Evolutionary conservation across 2,888 invertebrate genomes (phyloP), one percentile per base, ranked within the genome.

Genomic region (Trissolcus brochymenae): DNA sequence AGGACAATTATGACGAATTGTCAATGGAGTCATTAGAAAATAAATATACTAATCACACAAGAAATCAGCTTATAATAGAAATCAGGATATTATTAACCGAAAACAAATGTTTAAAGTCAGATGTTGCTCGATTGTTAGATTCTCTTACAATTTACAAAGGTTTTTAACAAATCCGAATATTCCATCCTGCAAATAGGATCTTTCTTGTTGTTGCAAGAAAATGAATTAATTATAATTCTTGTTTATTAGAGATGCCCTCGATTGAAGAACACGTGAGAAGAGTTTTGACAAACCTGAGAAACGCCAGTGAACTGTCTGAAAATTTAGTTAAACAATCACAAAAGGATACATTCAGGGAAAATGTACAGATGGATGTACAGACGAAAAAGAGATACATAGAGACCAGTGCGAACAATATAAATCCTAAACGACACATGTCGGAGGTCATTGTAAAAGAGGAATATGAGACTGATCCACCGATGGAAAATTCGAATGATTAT

Each of bases 281-380:
- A 55, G 70, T 76, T 14, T 43, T 76, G n/a, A 65, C 70, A 61
- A 76, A 76, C 6, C 61, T 76, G 41, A 59, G 70, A 65, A 70
- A 62, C 2, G 76, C 65, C 0, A 60, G 64, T 6, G 65, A 70
- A 50, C 14, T 75, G 54, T 75, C 75, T 0, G 70, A 75, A 60
- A 70, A 25, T 14, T 57, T 75, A 7, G 40, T 70, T 7, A 60
- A 51, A 13, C 64, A 70, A 53, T 25, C 65, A 0, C 70, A 70
- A 60, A 70, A 59, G 17, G 60, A 64, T 14, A 46, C 41, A 16
- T 19, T 11, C n/a, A 19, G 35, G 64, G 68, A 68, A 60, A 13
- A 3, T 9, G 14, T 16, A 9, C 51, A 54, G 53, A 62, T 14
- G 13, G 72, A 72, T 16, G 11, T 19, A 19, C 54, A 54, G 14